Conservation (phyloP, 2,797 vertebrate genomes). For the Periophthalmus magnuspinnatus region DNA sequence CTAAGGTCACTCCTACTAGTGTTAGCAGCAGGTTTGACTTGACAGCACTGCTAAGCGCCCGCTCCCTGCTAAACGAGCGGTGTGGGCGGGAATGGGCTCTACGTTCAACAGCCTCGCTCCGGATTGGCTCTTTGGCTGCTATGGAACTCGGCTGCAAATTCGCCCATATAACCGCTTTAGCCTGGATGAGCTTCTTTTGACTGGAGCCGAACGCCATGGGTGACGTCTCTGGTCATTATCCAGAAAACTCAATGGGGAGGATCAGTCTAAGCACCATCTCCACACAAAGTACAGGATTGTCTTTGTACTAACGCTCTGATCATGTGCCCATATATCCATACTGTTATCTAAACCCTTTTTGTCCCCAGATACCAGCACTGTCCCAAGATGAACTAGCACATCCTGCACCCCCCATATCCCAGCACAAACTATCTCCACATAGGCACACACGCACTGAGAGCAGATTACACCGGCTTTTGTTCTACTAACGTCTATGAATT, state of each 20-base stretch:
- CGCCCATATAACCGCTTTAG: no score
- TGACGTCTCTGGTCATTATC: neutral
- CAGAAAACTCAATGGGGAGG: neutral
- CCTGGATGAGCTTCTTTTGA: no score
- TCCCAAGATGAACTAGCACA: neutral
- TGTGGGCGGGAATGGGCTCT: no score
- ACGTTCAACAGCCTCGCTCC: no score
- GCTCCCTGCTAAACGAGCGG: no score
- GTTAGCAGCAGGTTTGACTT: no score
- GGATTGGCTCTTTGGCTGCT: no score
- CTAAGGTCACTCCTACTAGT: no score
- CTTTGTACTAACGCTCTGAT: slow-evolving; percentile 36
- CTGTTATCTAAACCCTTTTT: slow-evolving; percentile 25
- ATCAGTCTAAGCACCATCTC: neutral
- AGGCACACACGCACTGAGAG: slow-evolving; percentile 51
- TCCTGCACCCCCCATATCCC: neutral
- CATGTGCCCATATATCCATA: slow-evolving; percentile 12
- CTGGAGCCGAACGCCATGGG: no score
- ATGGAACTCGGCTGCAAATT: no score
- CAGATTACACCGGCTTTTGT: slow-evolving; percentile 62
- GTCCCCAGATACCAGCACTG: slow-evolving; percentile 40
- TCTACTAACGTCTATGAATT: slow-evolving; percentile 55
- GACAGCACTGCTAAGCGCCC: no score
- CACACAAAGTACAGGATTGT: slow-evolving; percentile 7
- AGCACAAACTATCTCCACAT: slow-evolving; percentile 44